Conservation (phyloP, 2,888 invertebrate genomes). For the Dinocampus coccinellae region DNA sequence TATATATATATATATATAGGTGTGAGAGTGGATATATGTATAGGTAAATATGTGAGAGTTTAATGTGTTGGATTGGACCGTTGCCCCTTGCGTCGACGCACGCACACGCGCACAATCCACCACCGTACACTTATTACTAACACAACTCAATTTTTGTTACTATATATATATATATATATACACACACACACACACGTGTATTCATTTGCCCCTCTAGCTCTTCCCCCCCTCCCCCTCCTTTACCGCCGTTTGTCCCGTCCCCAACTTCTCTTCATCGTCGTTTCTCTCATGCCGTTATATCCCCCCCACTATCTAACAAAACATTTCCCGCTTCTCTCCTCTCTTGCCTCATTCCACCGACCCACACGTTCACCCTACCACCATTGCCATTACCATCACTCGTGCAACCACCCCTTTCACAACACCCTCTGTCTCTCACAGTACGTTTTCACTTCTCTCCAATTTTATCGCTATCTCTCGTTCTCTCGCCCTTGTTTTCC, state of each 20-base stretch:
- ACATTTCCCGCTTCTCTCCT: constrained; percentile 37
- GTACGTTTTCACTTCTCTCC: constrained; percentile 35
- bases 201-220: background rate
- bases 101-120: constrained; percentile 18
- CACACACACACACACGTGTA: constrained; percentile 11
- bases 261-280: constrained; percentile 35
- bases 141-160: constrained; percentile 31
- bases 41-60: constrained; percentile 14
- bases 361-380: constrained; percentile 4
- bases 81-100: constrained; percentile 49
- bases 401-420: constrained; percentile 40
- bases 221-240: constrained; percentile 10
- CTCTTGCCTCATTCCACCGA: constrained; percentile 13
- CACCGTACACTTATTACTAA: constrained; percentile 23
- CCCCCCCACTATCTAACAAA: too few species aligned
- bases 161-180: too few species aligned
- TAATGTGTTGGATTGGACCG: constrained; percentile 46
- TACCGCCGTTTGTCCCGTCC: too few species aligned
- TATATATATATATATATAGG: constrained; percentile 1
- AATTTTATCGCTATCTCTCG: constrained; percentile 14
- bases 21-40: constrained; percentile 19
- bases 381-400: constrained; percentile 27
- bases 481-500: constrained; percentile 24
- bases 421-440: constrained; percentile 28
- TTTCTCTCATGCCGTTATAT: constrained; percentile 4